Evolutionary conservation across 2,113 vertebrate species (phyloP).

Genomic region (Chionomys nivalis): DNA sequence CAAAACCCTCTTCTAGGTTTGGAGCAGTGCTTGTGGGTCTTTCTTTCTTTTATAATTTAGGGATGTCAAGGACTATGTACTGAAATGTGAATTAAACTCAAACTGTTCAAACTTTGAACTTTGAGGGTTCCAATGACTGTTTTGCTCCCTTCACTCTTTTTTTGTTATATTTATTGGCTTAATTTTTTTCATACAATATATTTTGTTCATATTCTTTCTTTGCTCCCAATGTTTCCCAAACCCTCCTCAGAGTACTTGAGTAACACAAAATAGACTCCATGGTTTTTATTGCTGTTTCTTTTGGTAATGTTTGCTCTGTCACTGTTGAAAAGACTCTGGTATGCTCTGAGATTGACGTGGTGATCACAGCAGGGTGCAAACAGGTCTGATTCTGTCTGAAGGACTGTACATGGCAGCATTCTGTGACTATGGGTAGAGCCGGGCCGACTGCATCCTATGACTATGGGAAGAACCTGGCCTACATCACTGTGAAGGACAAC

Average conservation of each 20-base stretch:
- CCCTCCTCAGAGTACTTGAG: not conserved
- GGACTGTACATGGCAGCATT: not conserved
- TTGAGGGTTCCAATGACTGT: not conserved
- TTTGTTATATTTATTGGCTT: not conserved
- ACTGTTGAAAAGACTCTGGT: not conserved
- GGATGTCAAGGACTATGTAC: not conserved
- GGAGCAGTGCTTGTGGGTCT: not conserved
- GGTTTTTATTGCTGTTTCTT: not conserved
- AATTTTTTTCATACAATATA: not conserved
- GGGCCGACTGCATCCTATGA: not conserved
- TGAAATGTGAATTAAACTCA: not conserved
- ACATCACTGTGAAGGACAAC: not conserved
- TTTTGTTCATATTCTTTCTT: not conserved
- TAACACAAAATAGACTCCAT: not conserved
- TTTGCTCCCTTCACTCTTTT: not conserved
- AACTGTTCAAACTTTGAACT: not conserved
- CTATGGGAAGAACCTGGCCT: not conserved
- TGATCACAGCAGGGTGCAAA: not conserved
- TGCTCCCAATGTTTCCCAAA: not conserved
- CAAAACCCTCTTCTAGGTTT: not conserved
- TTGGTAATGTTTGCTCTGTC: not conserved
- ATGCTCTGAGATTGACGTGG: not conserved
- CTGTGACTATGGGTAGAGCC: too few species aligned
- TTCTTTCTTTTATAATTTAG: constrained; percentile 46
- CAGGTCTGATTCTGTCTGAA: not conserved